Evolutionary conservation across 1,140 invertebrate genomes (phyloP).

Genomic region (Zophobas morio): DNA sequence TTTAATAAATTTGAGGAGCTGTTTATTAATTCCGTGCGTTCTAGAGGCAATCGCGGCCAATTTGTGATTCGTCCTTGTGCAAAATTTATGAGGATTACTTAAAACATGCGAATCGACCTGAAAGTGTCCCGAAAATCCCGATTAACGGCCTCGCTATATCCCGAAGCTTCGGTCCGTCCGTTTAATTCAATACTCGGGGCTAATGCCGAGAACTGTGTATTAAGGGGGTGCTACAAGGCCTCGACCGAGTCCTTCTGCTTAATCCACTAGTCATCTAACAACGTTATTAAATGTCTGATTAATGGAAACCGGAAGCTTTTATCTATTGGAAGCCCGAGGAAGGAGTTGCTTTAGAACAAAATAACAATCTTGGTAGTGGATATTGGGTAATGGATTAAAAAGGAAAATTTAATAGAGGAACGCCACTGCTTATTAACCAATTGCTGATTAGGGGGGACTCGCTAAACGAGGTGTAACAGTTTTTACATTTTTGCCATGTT

Average conservation of each 20-base stretch:
- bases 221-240: neutral
- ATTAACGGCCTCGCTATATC: slow-evolving; percentile 1
- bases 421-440: too few species aligned
- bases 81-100: slow-evolving; percentile 5
- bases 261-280: neutral
- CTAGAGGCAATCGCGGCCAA: neutral
- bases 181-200: slow-evolving; percentile 4
- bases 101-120: slow-evolving; percentile 1
- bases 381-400: neutral
- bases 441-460: too few species aligned
- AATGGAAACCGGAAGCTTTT: slow-evolving; percentile 3
- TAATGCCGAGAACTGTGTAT: slow-evolving; percentile 10
- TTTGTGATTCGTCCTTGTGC: slow-evolving; percentile 1
- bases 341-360: neutral
- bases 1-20: too few species aligned
- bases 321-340: neutral
- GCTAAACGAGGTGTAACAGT: too few species aligned
- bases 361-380: neutral
- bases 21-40: too few species aligned
- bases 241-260: neutral
- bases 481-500: too few species aligned
- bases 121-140: slow-evolving; percentile 13
- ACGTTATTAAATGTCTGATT: slow-evolving; percentile 6
- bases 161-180: neutral
- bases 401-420: too few species aligned